Evolutionary conservation across 1,140 invertebrate species (phyloP).

Genomic region (Cydia amplana): DNA sequence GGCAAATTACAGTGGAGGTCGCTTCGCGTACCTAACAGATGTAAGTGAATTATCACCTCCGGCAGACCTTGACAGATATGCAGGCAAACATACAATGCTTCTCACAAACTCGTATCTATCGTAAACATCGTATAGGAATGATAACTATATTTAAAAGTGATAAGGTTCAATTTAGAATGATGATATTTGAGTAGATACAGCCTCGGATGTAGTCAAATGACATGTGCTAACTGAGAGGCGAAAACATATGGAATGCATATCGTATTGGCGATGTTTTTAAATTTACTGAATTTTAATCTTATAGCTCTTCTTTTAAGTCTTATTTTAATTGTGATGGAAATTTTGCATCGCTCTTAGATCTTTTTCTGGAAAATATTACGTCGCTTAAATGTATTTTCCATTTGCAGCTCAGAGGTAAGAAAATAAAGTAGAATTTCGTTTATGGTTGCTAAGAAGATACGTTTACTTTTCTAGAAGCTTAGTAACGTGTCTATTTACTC

Average conservation of each 20-base stretch:
- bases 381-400: background rate
- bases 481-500: background rate
- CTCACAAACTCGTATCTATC: background rate
- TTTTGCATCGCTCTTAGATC: background rate
- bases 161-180: background rate
- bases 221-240: constrained; percentile 5
- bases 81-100: background rate
- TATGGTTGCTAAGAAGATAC: background rate
- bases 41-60: constrained; percentile 38
- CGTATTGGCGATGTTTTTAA: background rate
- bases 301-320: background rate
- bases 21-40: background rate
- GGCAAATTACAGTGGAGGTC: constrained; percentile 12
- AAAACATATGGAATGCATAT: background rate
- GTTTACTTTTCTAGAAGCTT: background rate
- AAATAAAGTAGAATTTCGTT: background rate
- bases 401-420: background rate
- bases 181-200: background rate
- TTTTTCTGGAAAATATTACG: background rate
- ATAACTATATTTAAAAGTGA: background rate
- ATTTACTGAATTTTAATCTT: background rate
- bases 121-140: background rate
- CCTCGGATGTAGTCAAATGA: background rate
- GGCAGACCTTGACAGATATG: constrained; percentile 12
- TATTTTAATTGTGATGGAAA: background rate